A percentile compares a stretch with the other conserved stretches of the same genome.
phyloP scores from a whole-genome alignment of 2,113 vertebrate genomes.

The Limnothrissa miodon region DNA sequence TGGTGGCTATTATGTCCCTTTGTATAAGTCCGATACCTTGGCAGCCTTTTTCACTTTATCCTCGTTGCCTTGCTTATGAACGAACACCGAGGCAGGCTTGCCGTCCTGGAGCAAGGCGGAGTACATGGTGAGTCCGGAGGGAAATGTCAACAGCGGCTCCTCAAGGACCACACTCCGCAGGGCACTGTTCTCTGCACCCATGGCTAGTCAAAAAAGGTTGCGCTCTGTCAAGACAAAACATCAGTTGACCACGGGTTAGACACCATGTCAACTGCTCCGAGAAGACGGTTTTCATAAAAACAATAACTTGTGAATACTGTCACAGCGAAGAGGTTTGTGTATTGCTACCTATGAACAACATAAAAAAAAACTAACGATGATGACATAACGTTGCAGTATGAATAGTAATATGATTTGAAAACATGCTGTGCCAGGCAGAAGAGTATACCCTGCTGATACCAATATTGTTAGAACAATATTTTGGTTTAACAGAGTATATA shows the following conservation, averaged over 20 bases:
- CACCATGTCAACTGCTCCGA: neutral
- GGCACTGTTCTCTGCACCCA: constrained; percentile 93
- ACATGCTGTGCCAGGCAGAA: neutral
- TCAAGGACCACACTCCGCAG: constrained; percentile 76
- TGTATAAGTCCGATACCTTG: constrained; percentile 73
- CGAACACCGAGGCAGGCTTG: constrained; percentile 85
- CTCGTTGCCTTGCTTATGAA: constrained; percentile 85
- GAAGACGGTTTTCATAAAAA: neutral
- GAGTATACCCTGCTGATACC: neutral
- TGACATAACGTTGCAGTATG: neutral
- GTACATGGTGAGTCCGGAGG: constrained; percentile 78
- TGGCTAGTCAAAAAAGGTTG: constrained; percentile 52
- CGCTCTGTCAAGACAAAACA: neutral
- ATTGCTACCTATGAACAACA: neutral
- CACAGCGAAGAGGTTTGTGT: neutral
- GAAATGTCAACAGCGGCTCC: constrained; percentile 75
- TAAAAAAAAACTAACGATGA: neutral
- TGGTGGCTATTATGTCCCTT: neutral
- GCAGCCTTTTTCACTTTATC: constrained; percentile 95
- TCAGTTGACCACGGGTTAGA: neutral
- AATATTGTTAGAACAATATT: neutral
- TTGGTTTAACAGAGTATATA: neutral
- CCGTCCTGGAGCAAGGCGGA: constrained; percentile 83
- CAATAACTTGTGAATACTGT: neutral
- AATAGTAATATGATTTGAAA: neutral